phyloP scores from a whole-genome alignment of 2,888 invertebrate genomes.

The Heliconius aoede region DNA sequence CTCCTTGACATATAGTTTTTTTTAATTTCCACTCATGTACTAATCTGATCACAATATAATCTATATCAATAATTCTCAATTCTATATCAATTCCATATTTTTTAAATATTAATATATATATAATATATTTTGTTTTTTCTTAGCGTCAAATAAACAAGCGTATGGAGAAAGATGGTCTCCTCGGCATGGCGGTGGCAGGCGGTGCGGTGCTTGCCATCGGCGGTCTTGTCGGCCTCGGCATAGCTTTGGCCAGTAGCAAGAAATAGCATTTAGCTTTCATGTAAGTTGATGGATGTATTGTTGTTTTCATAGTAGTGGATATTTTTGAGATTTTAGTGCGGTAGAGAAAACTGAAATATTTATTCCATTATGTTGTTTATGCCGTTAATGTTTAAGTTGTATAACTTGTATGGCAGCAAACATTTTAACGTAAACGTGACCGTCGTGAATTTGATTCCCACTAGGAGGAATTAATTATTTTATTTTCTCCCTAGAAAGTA shows the following conservation, averaged over 20 bases:
- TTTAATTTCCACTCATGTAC: too few relatives aligned
- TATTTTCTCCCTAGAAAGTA: too few relatives aligned
- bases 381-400: too few relatives aligned
- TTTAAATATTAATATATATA: not conserved
- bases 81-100: too few relatives aligned
- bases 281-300: slow-evolving; percentile 60
- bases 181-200: slow-evolving; percentile 95
- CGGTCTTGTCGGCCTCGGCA: slow-evolving; percentile 91
- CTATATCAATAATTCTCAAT: too few relatives aligned
- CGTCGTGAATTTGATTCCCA: not conserved
- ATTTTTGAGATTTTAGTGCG: too few relatives aligned
- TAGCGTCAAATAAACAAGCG: slow-evolving; percentile 93
- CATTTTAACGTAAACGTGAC: not conserved
- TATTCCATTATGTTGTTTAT: too few relatives aligned
- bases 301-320: not conserved
- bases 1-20: too few relatives aligned
- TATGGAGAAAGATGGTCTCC: slow-evolving; percentile 95
- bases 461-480: not conserved
- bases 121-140: slow-evolving; percentile 65
- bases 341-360: too few relatives aligned
- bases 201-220: slow-evolving; percentile 94
- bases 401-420: not conserved
- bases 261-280: slow-evolving; percentile 76
- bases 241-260: slow-evolving; percentile 88
- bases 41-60: too few relatives aligned